A percentile compares a stretch with the other conserved stretches of the same genome.
phyloP scores from a whole-genome alignment of 2,797 vertebrate species.

The Takifugu rubripes region DNA sequence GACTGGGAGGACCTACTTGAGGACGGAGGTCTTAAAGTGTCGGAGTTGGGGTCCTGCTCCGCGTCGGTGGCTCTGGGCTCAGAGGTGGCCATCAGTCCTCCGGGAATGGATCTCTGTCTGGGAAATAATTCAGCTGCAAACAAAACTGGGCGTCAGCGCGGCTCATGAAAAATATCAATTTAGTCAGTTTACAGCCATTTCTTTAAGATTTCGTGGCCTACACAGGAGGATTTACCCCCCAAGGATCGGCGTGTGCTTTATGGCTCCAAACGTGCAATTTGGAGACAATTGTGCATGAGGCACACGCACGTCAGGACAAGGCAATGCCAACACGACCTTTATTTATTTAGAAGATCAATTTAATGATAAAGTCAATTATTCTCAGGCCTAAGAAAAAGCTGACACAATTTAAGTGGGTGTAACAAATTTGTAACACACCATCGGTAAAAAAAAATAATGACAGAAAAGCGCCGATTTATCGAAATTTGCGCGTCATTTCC shows the following conservation, averaged over 20 bases:
- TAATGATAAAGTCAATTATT: too few species aligned
- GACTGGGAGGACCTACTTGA: constrained; percentile 84
- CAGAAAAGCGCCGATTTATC: too few species aligned
- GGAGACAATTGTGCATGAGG: constrained; percentile 41
- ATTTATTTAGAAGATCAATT: constrained; percentile 5
- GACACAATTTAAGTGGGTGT: too few species aligned
- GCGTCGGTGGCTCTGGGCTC: constrained; percentile 85
- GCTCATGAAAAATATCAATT: background rate
- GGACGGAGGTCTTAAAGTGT: constrained; percentile 86
- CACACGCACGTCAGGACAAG: constrained; percentile 24
- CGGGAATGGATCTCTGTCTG: constrained; percentile 52
- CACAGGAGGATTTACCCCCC: constrained; percentile 2
- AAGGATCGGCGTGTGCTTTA: background rate
- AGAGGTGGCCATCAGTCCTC: constrained; percentile 87
- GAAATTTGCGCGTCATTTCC: too few species aligned
- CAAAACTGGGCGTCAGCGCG: constrained; percentile 28
- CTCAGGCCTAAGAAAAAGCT: too few species aligned
- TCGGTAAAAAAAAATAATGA: too few species aligned
- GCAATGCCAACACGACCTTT: background rate
- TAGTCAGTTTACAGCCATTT: background rate
- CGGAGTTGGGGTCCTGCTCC: constrained; percentile 85
- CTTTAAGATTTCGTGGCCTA: background rate
- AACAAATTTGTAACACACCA: too few species aligned
- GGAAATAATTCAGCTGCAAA: constrained; percentile 51
- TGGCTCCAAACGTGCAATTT: constrained; percentile 24